Conservation (phyloP, 2,797 vertebrate genomes). For the Microctenopoma stevenorrisi region DNA sequence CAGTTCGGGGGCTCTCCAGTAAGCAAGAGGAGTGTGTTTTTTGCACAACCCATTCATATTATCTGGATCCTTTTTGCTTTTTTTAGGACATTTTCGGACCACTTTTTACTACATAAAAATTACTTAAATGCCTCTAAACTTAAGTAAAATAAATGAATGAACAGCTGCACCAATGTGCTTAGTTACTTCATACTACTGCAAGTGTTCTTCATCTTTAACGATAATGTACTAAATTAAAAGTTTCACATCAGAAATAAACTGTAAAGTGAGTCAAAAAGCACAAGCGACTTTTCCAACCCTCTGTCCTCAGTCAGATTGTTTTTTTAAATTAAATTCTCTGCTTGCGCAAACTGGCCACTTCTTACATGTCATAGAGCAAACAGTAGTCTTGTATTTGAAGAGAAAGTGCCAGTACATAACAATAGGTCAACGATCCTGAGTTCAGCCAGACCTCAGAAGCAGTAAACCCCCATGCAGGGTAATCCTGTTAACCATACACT, state of each 20-base stretch:
- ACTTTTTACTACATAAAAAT: too few species aligned
- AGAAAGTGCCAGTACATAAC: slow-evolving; percentile 83
- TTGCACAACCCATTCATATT: too few species aligned
- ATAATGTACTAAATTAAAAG: not conserved
- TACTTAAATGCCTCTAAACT: too few species aligned
- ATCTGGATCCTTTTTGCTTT: too few species aligned
- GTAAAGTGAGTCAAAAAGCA: not conserved
- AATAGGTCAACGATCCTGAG: slow-evolving; percentile 83
- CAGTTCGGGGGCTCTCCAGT: too few species aligned
- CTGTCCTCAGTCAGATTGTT: slow-evolving; percentile 28
- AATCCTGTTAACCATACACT: slow-evolving; percentile 65
- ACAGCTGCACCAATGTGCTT: too few species aligned
- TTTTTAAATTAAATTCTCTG: slow-evolving; percentile 9
- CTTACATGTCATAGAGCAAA: slow-evolving; percentile 75
- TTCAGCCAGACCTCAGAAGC: slow-evolving; percentile 69
- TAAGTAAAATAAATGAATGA: too few species aligned
- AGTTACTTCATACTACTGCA: too few species aligned
- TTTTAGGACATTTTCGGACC: too few species aligned
- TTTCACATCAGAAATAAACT: not conserved
- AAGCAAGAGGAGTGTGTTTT: too few species aligned
- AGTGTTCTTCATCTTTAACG: too few species aligned
- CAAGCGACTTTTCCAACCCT: slow-evolving; percentile 5
- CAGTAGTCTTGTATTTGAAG: slow-evolving; percentile 83
- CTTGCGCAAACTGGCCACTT: slow-evolving; percentile 56
- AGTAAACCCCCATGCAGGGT: slow-evolving; percentile 65